Percentiles rank a stretch among this genome's conserved stretches.
These are phyloP conservation scores for Megalonaias nervosa DNA, from an alignment of 1,140 invertebrate species.

Conservation along the genomic window DNA sequence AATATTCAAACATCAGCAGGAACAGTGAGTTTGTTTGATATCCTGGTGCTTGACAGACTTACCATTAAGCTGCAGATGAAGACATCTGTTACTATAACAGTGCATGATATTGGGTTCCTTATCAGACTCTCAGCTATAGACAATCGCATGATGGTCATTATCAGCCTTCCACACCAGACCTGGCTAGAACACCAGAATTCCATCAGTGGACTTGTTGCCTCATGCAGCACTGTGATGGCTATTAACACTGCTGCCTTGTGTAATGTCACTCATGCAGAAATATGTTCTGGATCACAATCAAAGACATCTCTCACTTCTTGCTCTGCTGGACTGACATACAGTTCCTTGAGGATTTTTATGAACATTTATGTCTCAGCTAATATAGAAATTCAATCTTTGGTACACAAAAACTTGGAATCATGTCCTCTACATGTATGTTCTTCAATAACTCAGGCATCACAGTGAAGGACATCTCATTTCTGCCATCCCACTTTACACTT, in stretches of 20 bases:
- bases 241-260: constrained; percentile 24
- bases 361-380: too few relatives aligned
- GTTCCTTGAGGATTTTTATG: too few relatives aligned
- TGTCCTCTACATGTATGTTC: too few relatives aligned
- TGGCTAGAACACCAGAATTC: constrained; percentile 8
- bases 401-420: too few relatives aligned
- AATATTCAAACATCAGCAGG: constrained; percentile 19
- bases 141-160: constrained; percentile 20
- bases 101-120: constrained; percentile 4
- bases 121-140: constrained; percentile 27
- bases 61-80: constrained; percentile 22
- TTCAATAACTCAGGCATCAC: constrained; percentile 3
- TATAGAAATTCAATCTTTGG: too few relatives aligned
- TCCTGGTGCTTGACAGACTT: constrained; percentile 17
- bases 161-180: constrained; percentile 17
- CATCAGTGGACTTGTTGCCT: constrained; percentile 19
- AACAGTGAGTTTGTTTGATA: constrained; percentile 10
- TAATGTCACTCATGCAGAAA: constrained; percentile 8
- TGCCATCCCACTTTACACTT: constrained; percentile 16
- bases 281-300: background rate
- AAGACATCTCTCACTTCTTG: too few relatives aligned
- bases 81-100: constrained; percentile 26
- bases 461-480: constrained; percentile 11
- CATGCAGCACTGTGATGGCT: constrained; percentile 25
- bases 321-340: too few relatives aligned